Evolutionary conservation across 2,113 vertebrate species (phyloP), one percentile per base, ranked within the genome.

Genomic region (Gallinago undulata): DNA sequence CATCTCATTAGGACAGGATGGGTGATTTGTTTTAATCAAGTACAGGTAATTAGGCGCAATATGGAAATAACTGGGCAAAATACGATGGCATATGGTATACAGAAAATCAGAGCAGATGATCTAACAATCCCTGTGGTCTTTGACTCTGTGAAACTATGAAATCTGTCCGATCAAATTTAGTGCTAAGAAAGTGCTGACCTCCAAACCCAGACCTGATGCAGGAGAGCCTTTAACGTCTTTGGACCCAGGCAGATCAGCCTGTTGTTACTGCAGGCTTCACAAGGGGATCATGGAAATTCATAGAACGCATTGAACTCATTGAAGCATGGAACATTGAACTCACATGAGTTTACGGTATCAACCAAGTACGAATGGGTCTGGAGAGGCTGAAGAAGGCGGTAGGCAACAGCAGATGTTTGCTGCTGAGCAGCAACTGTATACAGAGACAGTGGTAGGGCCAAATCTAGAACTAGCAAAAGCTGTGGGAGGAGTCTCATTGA

Each of bases 1-100:
- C 13, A 53, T 30, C 43, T 81, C 77, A 67, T 93, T 95, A 90
- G 59, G 51, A 80, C 50, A 84, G 76, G 60, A 92, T 41, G 39
- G 43, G 47, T 85, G 62, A 96, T 96, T 91, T 93, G 25, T 94
- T 96, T 96, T 85, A 90, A 87, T 96, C 77, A 89, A 90, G 66
- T 56, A 85, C 81, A 96, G 93, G 89, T 95, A 84, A 95, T 96
- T 96, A 95, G 78, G 59, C 47, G 76, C 89, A 95, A 87, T 91
- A 93, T 84, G 82, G 74, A 53, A 93, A 89, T 89, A 95, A 95
- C 89, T 79, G 24, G 23, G 62, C 2, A 3, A 94, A 93, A 95
- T 93, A 89, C 53, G 81, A 91, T 60, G 84, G 62, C 95, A 96
- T 95, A 96, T 87, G 89, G 82, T 72, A 79, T 8, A 10, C 67